A percentile compares a stretch with the other conserved stretches of the same genome.
Conservation (phyloP, 1,140 invertebrate genomes). For the Bombus breviceps region DNA sequence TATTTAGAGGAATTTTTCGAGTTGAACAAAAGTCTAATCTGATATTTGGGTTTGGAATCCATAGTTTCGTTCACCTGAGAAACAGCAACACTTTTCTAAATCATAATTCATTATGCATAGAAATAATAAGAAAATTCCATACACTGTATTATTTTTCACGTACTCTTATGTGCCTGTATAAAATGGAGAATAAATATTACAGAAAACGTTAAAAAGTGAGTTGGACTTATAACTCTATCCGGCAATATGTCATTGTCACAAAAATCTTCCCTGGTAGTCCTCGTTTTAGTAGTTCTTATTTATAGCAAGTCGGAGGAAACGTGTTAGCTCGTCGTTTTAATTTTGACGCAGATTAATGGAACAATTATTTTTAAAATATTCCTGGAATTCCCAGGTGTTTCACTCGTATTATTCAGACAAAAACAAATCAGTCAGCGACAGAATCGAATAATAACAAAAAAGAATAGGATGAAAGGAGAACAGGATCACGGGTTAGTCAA, state of each 20-base stretch:
- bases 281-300: neutral
- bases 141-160: no score
- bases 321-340: neutral
- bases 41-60: no score
- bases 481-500: neutral
- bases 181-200: no score
- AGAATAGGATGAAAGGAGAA: neutral
- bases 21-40: no score
- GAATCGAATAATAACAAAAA: no score
- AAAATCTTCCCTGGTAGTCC: neutral
- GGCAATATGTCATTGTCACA: neutral
- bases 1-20: no score
- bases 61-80: no score
- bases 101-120: no score
- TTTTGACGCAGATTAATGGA: neutral
- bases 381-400: constrained; percentile 1
- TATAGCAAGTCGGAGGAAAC: neutral
- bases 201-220: neutral
- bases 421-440: neutral
- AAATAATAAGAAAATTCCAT: no score
- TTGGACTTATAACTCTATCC: neutral
- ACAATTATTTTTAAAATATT: neutral
- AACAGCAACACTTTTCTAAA: no score
- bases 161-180: no score
- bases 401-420: neutral